Percentiles rank a stretch among this genome's conserved stretches.
phyloP scores from a whole-genome alignment of 1,140 invertebrate genomes.

The Bombus ignitus region DNA sequence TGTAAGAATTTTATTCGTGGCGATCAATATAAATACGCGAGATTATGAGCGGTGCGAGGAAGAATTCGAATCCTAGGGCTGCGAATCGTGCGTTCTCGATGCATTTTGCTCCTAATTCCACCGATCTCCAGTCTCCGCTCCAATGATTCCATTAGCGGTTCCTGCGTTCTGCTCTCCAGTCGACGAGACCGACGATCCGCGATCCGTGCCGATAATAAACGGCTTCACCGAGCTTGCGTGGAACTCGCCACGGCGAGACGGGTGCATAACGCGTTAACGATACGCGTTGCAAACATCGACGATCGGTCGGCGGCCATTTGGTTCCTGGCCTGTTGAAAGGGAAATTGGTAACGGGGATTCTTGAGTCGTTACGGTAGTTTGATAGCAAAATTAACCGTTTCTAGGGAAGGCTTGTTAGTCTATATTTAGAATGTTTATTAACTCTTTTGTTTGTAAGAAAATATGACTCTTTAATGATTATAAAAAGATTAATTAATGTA shows the following conservation, averaged over 20 bases:
- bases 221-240: constrained; percentile 16
- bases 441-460: too few species aligned
- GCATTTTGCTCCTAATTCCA: constrained; percentile 61
- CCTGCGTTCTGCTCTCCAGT: background rate
- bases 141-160: constrained; percentile 47
- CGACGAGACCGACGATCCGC: background rate
- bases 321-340: background rate
- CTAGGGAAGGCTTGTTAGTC: background rate
- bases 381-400: background rate
- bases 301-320: background rate
- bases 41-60: constrained; percentile 55
- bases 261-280: background rate
- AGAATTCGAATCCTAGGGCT: background rate
- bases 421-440: too few species aligned
- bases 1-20: constrained; percentile 66
- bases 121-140: constrained; percentile 28
- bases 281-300: background rate
- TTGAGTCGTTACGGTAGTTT: background rate
- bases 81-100: constrained; percentile 10
- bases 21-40: constrained; percentile 63
- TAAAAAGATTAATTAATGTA: too few species aligned
- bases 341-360: background rate
- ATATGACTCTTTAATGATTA: too few species aligned
- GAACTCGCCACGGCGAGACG: constrained; percentile 9
- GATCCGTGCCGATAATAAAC: constrained; percentile 36